These are phyloP conservation scores for Acropternis orthonyx DNA, from an alignment of 2,797 vertebrate genomes.

Conservation along the genomic window DNA sequence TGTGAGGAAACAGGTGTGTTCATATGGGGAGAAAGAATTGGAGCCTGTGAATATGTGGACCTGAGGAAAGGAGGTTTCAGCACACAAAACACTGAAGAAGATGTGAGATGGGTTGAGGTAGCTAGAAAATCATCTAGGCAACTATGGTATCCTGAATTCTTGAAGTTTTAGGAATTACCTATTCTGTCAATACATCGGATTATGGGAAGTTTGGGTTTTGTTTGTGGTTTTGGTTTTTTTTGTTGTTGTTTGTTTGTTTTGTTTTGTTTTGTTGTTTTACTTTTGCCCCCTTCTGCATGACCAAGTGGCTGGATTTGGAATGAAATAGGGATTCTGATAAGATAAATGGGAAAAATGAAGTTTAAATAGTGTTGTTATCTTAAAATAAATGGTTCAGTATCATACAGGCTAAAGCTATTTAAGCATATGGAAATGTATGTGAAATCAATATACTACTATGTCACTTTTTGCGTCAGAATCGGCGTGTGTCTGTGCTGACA, in stretches of 20 bases:
- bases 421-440: constrained; percentile 64
- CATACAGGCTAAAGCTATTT: constrained; percentile 18
- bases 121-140: not conserved
- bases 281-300: not conserved
- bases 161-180: not conserved
- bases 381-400: constrained; percentile 28
- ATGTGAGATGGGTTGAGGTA: not conserved
- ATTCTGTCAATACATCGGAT: not conserved
- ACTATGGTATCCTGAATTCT: not conserved
- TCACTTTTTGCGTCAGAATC: constrained; percentile 65
- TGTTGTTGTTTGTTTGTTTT: too few species aligned
- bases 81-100: not conserved
- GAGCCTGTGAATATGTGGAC: not conserved
- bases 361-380: constrained; percentile 9
- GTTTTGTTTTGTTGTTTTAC: not conserved
- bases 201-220: too few species aligned
- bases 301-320: not conserved
- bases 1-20: not conserved
- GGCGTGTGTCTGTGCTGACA: constrained; percentile 55
- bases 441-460: constrained; percentile 52
- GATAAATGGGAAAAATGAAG: not conserved
- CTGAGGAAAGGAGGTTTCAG: not conserved
- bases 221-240: too few species aligned
- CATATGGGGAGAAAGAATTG: not conserved
- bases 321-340: not conserved